These are phyloP conservation scores for Hepsetus odoe DNA, from an alignment of 2,113 vertebrate species.

Conservation along the genomic window DNA sequence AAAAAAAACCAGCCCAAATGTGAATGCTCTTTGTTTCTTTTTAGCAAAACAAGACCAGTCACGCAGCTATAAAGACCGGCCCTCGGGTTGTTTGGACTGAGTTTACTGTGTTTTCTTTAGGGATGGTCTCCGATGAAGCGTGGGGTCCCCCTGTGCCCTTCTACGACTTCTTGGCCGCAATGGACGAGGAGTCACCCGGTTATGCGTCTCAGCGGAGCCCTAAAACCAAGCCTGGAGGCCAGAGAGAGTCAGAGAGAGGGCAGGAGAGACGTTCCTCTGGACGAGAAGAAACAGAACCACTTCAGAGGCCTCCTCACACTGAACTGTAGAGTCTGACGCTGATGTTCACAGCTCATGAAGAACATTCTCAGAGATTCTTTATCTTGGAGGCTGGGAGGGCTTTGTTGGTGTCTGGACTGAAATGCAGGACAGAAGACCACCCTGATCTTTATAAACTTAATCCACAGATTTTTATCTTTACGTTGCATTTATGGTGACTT, in stretches of 20 bases:
- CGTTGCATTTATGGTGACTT: no score
- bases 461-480: no score
- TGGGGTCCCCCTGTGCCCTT: slow-evolving; percentile 85
- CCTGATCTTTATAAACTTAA: no score
- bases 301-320: slow-evolving; percentile 57
- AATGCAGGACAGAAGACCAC: no score
- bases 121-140: slow-evolving; percentile 74
- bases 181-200: slow-evolving; percentile 74
- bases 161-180: slow-evolving; percentile 85
- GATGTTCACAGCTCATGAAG: no score
- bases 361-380: no score
- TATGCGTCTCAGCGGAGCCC: slow-evolving; percentile 57
- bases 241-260: neutral
- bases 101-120: slow-evolving; percentile 64
- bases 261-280: neutral
- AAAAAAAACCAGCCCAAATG: no score
- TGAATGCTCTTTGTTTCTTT: no score
- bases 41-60: no score
- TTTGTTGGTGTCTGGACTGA: no score
- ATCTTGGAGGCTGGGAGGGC: no score
- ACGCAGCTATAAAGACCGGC: no score
- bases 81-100: neutral
- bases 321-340: slow-evolving; percentile 64
- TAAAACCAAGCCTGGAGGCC: neutral
- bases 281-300: slow-evolving; percentile 15